These are phyloP conservation scores for Pecten maximus DNA, from an alignment of 2,888 invertebrate genomes.

Conservation along the genomic window DNA sequence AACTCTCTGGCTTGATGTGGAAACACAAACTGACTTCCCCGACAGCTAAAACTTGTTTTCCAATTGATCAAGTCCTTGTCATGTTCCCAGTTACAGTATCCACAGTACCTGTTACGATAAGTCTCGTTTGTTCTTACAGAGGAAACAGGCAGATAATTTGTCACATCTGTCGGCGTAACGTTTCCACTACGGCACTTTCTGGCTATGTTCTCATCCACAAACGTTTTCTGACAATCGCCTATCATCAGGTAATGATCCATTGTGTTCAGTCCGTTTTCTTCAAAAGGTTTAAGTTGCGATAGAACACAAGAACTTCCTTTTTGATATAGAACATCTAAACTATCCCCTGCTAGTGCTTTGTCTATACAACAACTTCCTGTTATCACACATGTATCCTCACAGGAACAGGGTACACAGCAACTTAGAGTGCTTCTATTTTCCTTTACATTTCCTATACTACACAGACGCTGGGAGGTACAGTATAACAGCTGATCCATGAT, in stretches of 20 bases:
- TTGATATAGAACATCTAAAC: background rate
- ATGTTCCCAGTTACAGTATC: background rate
- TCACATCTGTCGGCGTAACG: background rate
- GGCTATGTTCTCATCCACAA: background rate
- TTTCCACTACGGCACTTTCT: background rate
- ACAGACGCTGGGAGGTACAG: background rate
- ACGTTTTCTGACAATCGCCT: background rate
- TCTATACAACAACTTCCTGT: background rate
- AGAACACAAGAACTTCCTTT: background rate
- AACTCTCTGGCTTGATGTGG: background rate
- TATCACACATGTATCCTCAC: background rate
- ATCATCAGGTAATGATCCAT: background rate
- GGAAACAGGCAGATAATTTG: background rate
- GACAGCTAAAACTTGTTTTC: background rate
- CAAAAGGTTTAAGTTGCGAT: constrained; percentile 16
- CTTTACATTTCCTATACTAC: background rate
- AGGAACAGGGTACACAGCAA: background rate
- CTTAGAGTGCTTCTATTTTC: background rate
- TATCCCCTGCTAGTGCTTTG: background rate
- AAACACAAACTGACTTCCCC: background rate
- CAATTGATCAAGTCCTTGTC: background rate
- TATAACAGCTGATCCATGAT: background rate
- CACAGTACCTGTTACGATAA: background rate
- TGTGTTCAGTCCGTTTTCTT: background rate
- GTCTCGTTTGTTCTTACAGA: background rate